Evolutionary conservation across 2,888 invertebrate genomes (phyloP), one percentile per base, ranked within the genome.

Genomic region (Rosalia funebris): DNA sequence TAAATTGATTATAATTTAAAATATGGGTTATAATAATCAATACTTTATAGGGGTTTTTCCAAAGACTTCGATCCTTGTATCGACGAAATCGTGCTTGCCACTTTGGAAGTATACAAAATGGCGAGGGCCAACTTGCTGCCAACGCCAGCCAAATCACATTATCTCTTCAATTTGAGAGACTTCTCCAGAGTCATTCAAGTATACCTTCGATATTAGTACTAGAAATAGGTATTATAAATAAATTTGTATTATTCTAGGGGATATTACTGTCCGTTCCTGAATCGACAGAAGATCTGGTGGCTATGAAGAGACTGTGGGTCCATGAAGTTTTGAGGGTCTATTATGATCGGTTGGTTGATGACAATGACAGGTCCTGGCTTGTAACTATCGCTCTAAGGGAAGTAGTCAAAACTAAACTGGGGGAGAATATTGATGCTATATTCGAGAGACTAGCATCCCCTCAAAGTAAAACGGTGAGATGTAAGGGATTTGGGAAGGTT

Each of bases 51-150:
- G 78, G 96, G 96, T 3, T 98, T 97, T 82, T 91, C 94, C 9
- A 95, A 94, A 80, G 96, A 96, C 60, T 97, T 97, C 79, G 94
- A 96, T 83, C 92, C 95, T 0, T 94, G 93, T 74, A 93, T 95
- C 55, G 92, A 93, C 53, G 91, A 96, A 82, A 86, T 98, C 53
- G 95, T 97, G 1, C 58, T 83, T 48, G 95, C 93, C 0, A 97
- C 97, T 0, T 83, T 98, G 71, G 89, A 90, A 63, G 88, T 97
- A 1, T 97, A 96, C 79, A 93, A 95, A 77, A 84, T 89, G 71
- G 93, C 95, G 55, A 87, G 91, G 50, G 73, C 84, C n/a, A 90
- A 91, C 81, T 85, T 98, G 57, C 82, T 97, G 45, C 97, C 97
- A 0, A 97, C 96, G 0, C 97, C 97, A 0, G 86, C 92, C 0